Conservation (phyloP, 2,797 vertebrate species). For the Spondyliosoma cantharus region DNA sequence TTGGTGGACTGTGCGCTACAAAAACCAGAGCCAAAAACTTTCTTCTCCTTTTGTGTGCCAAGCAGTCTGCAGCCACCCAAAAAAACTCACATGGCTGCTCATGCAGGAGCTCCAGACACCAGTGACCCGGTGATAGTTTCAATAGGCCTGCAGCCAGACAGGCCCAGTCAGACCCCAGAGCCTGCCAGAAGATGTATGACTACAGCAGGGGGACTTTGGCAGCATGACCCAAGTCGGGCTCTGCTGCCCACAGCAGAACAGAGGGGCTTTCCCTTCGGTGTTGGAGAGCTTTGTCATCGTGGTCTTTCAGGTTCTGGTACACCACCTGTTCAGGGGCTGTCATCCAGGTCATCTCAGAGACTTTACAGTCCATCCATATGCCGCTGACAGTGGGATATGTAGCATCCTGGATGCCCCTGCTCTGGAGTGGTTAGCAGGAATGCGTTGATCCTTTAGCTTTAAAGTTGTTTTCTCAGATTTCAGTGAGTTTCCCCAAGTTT, state of each 20-base stretch:
- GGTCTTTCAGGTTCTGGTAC: not conserved
- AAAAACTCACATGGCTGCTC: conserved; percentile 14
- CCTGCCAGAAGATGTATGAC: conserved; percentile 3
- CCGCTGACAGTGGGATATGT: not conserved
- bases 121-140: conserved; percentile 29
- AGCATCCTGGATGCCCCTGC: no score
- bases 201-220: conserved; percentile 18
- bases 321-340: not conserved
- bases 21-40: conserved; percentile 21
- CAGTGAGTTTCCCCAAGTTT: not conserved
- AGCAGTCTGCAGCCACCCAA: not conserved
- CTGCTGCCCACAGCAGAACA: conserved; percentile 2
- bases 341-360: not conserved
- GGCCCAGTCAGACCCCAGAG: not conserved
- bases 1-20: not conserved
- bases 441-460: not conserved
- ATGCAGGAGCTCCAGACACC: conserved; percentile 4
- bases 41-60: not conserved
- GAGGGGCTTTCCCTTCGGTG: not conserved
- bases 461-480: not conserved
- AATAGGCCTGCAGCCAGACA: conserved; percentile 27
- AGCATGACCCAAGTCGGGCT: conserved; percentile 17
- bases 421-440: not conserved
- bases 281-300: not conserved
- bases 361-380: not conserved